Evolutionary conservation across 2,797 vertebrate species (phyloP), one percentile per base, ranked within the genome.

Genomic region (Cossypha heuglini): DNA sequence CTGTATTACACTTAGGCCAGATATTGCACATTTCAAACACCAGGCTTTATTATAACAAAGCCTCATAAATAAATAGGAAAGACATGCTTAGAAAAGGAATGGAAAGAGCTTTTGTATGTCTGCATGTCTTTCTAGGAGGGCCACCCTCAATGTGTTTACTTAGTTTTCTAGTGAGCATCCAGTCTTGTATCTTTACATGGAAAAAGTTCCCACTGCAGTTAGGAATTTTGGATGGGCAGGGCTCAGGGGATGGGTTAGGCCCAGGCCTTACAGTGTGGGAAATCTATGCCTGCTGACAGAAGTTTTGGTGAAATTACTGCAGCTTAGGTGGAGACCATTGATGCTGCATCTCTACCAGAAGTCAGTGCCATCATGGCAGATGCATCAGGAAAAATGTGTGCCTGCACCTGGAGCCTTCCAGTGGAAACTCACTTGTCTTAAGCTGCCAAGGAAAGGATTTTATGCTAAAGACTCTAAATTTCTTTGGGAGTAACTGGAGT

Each of bases 131-230:
- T 90, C 75, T 86, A 49, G 58, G 46, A 86, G 43, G 84, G 54
- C 93, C 77, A 91, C 78, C 74, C 84, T 93, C 88, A 68, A 33
- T 68, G 42, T 68, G 76, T 90, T 94, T 91, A 80, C 42, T 94
- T 61, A 26, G 54, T 78, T 93, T 95, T 68, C 38, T 40, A 62
- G 29, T 78, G 85, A 83, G 28, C 33, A 57, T 86, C 66, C 58
- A 64, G 46, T 61, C 49, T 72, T 31, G 6, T 57, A 29, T 82
- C 54, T 93, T 79, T 73, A 33, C 38, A 85, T 1, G 6, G 80
- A 75, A 84, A 54, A 84, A 72, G 20, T 75, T 92, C 37, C 55
- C 42, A 35, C 4, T 81, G 68, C 51, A 68, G 49, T 81, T 25
- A 31, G 73, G 61, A 91, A 86, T 58, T 91, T 46, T 78, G 79